A percentile compares a stretch with the other conserved stretches of the same genome.
Conservation (phyloP, 2,113 vertebrate species). For the Gnathonemus echidnorhynchus region DNA sequence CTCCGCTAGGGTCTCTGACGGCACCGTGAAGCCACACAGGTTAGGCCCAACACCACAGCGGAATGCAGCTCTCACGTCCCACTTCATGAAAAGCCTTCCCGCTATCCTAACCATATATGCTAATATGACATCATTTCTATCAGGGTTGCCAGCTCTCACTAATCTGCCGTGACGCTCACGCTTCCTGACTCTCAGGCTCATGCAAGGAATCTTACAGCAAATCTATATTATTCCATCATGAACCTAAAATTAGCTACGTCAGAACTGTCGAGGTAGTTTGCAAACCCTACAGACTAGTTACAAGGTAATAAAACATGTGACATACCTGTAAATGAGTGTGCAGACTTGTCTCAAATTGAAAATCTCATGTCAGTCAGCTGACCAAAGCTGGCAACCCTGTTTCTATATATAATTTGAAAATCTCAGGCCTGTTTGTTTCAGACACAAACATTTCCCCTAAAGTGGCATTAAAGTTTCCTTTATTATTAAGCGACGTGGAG, state of each 20-base stretch:
- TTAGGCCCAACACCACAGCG: background rate
- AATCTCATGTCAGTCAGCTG: too few relatives aligned
- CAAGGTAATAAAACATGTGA: too few relatives aligned
- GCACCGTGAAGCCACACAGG: constrained; percentile 20
- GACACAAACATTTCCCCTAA: background rate
- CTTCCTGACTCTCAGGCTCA: background rate
- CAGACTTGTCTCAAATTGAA: too few relatives aligned
- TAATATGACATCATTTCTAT: background rate
- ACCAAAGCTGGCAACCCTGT: too few relatives aligned
- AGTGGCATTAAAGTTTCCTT: background rate
- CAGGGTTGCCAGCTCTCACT: background rate
- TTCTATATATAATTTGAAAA: background rate
- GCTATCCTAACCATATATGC: background rate
- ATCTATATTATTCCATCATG: too few relatives aligned
- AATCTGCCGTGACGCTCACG: background rate
- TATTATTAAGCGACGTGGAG: background rate
- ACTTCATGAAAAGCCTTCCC: background rate
- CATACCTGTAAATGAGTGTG: too few relatives aligned
- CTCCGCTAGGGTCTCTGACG: constrained; percentile 86
- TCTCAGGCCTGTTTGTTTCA: background rate
- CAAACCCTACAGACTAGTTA: too few relatives aligned
- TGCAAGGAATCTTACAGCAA: too few relatives aligned
- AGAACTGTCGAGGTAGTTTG: too few relatives aligned
- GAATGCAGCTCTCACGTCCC: background rate
- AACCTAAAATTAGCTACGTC: too few relatives aligned